Evolutionary conservation across 2,113 vertebrate genomes (phyloP).

Genomic region (human (Homo sapiens)): DNA sequence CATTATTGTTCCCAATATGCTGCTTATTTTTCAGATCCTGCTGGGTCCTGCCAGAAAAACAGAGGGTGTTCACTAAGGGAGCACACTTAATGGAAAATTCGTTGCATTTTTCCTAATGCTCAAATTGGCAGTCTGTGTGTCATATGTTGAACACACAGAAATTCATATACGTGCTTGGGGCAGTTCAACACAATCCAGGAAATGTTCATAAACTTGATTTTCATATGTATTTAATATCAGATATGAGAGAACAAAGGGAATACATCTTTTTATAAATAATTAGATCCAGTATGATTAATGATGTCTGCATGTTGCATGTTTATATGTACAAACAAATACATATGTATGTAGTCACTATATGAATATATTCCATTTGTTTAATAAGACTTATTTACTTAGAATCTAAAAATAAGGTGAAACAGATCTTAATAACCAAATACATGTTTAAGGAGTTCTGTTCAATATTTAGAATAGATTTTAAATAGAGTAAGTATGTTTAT

Average conservation of each 20-base stretch:
- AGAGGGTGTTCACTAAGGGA: constrained; percentile 68
- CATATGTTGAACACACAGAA: constrained; percentile 68
- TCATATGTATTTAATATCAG: constrained; percentile 78
- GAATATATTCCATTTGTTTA: constrained; percentile 64
- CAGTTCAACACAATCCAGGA: constrained; percentile 55
- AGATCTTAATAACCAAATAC: constrained; percentile 29
- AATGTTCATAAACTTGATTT: constrained; percentile 68
- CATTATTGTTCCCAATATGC: constrained; percentile 71
- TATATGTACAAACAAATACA: constrained; percentile 59
- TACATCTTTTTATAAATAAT: constrained; percentile 74
- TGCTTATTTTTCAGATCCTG: constrained; percentile 74
- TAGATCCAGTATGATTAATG: constrained; percentile 72
- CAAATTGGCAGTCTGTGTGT: constrained; percentile 62
- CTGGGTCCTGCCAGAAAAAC: constrained; percentile 67
- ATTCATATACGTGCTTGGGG: not conserved
- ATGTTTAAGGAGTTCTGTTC: constrained; percentile 34
- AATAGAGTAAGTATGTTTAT: constrained; percentile 48
- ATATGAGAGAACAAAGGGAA: constrained; percentile 72
- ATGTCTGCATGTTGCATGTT: constrained; percentile 66
- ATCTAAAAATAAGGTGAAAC: constrained; percentile 59
- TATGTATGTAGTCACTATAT: constrained; percentile 57
- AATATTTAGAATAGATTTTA: constrained; percentile 36
- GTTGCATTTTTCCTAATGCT: constrained; percentile 68
- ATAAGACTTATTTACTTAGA: constrained; percentile 42
- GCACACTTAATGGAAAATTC: constrained; percentile 69